Evolutionary conservation across 2,113 vertebrate genomes (phyloP).

Genomic region (Butorides virescens): DNA sequence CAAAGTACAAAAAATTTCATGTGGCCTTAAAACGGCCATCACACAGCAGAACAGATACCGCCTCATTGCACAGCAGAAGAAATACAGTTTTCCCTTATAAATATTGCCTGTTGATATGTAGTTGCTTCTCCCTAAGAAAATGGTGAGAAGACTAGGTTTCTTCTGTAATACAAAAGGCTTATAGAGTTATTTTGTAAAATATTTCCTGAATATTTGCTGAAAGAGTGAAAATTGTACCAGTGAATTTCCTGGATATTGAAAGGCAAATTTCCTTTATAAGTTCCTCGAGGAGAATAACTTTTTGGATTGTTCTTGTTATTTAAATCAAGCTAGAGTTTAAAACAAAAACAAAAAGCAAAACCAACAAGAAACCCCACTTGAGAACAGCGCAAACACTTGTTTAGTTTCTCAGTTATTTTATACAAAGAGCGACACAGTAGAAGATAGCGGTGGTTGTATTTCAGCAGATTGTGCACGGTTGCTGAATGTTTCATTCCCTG

Average conservation of each 20-base stretch:
- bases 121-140: background rate
- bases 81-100: background rate
- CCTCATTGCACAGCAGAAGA: background rate
- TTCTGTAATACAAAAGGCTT: background rate
- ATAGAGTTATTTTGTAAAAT: background rate
- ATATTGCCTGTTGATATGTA: background rate
- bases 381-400: background rate
- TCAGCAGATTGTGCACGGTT: background rate
- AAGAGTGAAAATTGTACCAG: background rate
- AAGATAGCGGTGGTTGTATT: conserved; percentile 53
- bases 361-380: background rate
- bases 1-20: background rate
- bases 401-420: conserved; percentile 38
- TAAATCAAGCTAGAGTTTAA: background rate
- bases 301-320: background rate
- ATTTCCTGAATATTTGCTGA: background rate
- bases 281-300: background rate
- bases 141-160: background rate
- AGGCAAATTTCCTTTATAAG: background rate
- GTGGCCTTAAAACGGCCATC: background rate
- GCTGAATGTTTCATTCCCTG: conserved; percentile 42
- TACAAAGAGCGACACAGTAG: conserved; percentile 28
- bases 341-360: background rate
- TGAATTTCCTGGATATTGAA: background rate
- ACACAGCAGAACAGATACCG: background rate